Evolutionary conservation across 2,113 vertebrate genomes (phyloP).

Genomic region (Jacana jacana): DNA sequence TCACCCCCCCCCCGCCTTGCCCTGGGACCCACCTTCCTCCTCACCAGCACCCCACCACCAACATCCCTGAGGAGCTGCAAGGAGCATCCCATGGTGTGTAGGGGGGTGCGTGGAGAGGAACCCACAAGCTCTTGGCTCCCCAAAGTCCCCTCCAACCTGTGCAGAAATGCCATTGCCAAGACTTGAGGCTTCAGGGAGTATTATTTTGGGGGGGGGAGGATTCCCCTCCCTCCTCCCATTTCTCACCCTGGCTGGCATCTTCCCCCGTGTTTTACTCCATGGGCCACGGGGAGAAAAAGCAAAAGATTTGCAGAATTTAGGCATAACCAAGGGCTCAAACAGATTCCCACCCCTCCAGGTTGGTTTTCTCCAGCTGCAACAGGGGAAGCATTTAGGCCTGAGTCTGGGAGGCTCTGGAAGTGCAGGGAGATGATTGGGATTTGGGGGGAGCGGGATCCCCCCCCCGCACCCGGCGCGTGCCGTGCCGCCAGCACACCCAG

Average conservation of each 20-base stretch:
- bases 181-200: not conserved
- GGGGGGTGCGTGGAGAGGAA: too few relatives aligned
- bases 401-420: accelerated
- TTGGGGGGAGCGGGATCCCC: not conserved
- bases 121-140: not conserved
- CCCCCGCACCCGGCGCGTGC: not conserved
- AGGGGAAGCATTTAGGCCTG: accelerated
- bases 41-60: accelerated
- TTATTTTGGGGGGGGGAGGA: not conserved
- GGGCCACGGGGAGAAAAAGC: not conserved
- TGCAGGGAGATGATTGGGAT: accelerated
- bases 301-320: not conserved
- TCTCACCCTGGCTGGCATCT: not conserved
- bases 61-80: not conserved
- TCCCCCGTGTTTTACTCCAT: not conserved
- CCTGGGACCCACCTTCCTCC: not conserved
- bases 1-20: not conserved
- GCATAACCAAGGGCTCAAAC: not conserved
- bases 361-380: accelerated
- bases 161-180: not conserved
- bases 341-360: not conserved
- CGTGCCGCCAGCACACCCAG: not conserved
- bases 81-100: too few relatives aligned
- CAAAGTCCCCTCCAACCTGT: accelerated
- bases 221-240: not conserved